Percentiles rank a stretch among this genome's conserved stretches.
These are phyloP conservation scores for Psilopogon haemacephalus DNA, from an alignment of 2,113 vertebrate species.

Conservation along the genomic window DNA sequence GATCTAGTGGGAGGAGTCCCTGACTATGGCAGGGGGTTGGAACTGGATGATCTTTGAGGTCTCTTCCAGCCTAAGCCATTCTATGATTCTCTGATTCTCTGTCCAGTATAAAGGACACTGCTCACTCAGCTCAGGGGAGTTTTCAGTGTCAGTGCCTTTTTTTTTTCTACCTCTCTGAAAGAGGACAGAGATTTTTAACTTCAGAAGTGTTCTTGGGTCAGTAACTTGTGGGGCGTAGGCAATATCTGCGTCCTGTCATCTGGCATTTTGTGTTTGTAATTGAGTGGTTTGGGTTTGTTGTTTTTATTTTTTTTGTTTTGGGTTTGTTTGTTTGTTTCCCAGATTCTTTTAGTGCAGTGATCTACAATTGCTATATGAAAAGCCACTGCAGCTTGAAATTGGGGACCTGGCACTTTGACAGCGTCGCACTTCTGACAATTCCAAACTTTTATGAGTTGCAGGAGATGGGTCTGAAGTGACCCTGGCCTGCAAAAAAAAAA, in stretches of 20 bases:
- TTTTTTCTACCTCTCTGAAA: not conserved
- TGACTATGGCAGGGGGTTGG: too few species aligned
- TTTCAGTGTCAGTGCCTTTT: not conserved
- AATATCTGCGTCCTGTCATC: not conserved
- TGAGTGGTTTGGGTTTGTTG: not conserved
- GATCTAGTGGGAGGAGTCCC: too few species aligned
- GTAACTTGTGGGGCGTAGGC: not conserved
- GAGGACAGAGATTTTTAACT: not conserved
- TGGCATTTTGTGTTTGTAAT: not conserved
- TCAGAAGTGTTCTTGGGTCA: not conserved
- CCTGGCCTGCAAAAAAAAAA: not conserved
- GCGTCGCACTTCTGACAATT: not conserved
- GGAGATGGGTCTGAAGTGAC: not conserved
- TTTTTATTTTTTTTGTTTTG: not conserved
- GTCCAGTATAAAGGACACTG: not conserved
- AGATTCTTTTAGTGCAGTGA: not conserved
- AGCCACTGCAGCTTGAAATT: not conserved
- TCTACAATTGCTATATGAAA: not conserved
- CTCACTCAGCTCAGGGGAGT: not conserved
- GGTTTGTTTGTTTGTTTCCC: accelerated
- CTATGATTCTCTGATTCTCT: too few species aligned
- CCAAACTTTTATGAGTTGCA: not conserved
- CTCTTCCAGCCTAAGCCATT: too few species aligned
- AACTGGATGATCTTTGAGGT: too few species aligned
- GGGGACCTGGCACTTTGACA: not conserved